Conservation (phyloP, 2,797 vertebrate genomes). For the Bovichtus diacanthus region DNA sequence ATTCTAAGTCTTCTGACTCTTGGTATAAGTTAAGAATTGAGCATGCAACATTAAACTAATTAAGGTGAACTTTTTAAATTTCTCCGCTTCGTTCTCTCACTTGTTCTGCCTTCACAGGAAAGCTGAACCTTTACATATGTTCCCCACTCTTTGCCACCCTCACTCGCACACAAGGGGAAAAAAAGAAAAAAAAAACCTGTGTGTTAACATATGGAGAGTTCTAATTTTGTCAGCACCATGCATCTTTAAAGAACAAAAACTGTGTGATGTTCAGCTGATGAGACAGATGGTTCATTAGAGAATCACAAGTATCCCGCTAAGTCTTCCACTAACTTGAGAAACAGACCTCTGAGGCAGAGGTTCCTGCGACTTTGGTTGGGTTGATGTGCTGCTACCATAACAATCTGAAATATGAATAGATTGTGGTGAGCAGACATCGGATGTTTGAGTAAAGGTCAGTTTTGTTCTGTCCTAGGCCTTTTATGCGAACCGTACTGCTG, state of each 20-base stretch:
- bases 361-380: constrained; percentile 35
- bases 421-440: constrained; percentile 18
- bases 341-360: constrained; percentile 35
- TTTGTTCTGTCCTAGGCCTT: background rate
- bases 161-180: constrained; percentile 33
- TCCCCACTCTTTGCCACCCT: constrained; percentile 29
- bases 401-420: constrained; percentile 35
- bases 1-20: too few relatives aligned
- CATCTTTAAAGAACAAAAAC: constrained; percentile 35
- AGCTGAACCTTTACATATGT: constrained; percentile 12
- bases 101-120: background rate
- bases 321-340: constrained; percentile 63
- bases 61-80: too few relatives aligned
- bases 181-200: constrained; percentile 12
- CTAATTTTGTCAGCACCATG: constrained; percentile 63
- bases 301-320: constrained; percentile 75
- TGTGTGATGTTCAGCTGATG: constrained; percentile 65
- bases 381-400: constrained; percentile 13
- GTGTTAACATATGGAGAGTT: constrained; percentile 72
- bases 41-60: too few relatives aligned
- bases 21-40: too few relatives aligned
- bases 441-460: constrained; percentile 33
- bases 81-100: background rate
- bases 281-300: constrained; percentile 83
- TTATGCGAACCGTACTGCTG: background rate